Percentiles rank a stretch among this genome's conserved stretches.
phyloP scores from a whole-genome alignment of 2,888 invertebrate species.

The Calameuta pallipes region DNA sequence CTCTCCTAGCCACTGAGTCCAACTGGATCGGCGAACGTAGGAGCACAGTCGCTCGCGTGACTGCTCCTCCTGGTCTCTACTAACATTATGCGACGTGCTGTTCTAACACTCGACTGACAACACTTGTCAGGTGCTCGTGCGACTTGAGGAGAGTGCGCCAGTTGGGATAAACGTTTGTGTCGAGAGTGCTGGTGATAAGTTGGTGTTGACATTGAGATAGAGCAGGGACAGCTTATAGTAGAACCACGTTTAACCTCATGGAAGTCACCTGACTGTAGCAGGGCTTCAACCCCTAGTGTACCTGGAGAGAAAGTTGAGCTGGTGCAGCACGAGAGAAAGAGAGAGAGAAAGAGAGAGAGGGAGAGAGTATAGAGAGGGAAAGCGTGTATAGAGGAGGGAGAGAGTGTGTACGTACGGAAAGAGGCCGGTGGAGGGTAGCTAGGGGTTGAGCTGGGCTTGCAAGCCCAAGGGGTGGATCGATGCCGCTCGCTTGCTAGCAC shows the following conservation, averaged over 20 bases:
- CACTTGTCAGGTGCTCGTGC: background rate
- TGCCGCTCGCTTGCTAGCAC: background rate
- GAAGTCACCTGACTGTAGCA: background rate
- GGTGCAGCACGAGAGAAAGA: background rate
- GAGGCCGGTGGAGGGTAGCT: slow-evolving; percentile 37
- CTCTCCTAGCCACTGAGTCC: background rate
- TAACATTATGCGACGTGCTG: background rate
- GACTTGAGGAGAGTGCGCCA: background rate
- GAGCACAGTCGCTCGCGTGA: background rate
- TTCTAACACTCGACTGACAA: background rate
- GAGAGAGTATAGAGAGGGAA: background rate
- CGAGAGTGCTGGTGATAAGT: slow-evolving; percentile 21
- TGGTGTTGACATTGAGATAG: slow-evolving; percentile 4
- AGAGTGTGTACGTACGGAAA: background rate
- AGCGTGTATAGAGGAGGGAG: background rate
- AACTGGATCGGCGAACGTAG: background rate
- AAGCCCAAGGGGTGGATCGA: slow-evolving; percentile 44
- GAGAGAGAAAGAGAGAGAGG: background rate
- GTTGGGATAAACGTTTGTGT: background rate
- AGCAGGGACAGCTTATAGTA: background rate
- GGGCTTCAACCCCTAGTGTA: background rate
- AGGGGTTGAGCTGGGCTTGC: slow-evolving; percentile 56
- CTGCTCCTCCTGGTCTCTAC: background rate
- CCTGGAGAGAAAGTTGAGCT: background rate
- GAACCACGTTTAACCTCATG: background rate